A percentile compares a stretch with the other conserved stretches of the same genome.
Conservation (phyloP, 2,797 vertebrate species). For the Acanthurus tractus region DNA sequence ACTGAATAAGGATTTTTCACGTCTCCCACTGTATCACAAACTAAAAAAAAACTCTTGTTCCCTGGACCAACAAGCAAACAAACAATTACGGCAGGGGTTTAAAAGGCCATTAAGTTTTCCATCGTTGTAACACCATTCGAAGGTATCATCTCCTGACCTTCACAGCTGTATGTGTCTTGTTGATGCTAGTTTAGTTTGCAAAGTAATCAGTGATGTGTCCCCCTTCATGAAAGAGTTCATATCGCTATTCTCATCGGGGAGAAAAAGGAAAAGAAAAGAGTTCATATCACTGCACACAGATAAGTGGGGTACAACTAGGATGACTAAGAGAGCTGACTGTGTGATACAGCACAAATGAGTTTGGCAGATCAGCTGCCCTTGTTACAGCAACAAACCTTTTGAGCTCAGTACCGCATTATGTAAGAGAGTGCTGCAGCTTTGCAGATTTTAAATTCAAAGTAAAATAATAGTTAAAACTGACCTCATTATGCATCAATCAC, state of each 20-base stretch:
- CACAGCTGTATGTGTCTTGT: not conserved
- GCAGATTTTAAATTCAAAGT: not conserved
- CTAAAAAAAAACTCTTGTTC: no score
- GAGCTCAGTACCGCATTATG: not conserved
- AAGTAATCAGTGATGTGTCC: not conserved
- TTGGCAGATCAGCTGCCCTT: not conserved
- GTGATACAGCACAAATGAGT: not conserved
- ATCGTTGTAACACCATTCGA: no score
- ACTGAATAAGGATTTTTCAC: no score
- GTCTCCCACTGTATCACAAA: no score
- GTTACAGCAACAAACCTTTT: no score
- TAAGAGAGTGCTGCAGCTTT: not conserved
- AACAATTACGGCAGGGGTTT: no score
- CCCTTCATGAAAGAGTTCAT: not conserved
- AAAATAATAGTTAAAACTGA: not conserved
- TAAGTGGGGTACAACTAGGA: not conserved
- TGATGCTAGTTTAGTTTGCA: not conserved
- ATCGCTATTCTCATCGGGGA: not conserved
- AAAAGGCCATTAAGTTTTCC: no score
- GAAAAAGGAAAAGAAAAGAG: not conserved
- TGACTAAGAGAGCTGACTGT: not conserved
- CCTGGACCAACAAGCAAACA: no score
- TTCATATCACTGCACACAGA: not conserved
- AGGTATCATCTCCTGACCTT: not conserved
- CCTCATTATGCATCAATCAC: not conserved